Base-by-base conservation (phyloP, 2,888 invertebrate genomes). In the Gymnocheta viridis region DNA sequence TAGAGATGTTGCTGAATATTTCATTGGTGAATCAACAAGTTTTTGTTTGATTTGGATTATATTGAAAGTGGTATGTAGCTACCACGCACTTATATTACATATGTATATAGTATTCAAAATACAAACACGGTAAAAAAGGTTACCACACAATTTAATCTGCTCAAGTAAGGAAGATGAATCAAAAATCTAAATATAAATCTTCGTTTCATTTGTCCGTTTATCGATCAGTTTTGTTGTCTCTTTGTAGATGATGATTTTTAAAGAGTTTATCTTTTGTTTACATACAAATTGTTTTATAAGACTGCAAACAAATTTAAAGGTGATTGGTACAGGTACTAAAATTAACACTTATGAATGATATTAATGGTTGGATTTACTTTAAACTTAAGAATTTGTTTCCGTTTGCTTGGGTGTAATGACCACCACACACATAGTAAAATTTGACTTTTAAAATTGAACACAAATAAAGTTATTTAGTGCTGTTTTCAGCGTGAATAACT, bases 21-120 rank as follows among this genome's bases (percentile, higher is more conserved):
- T 73, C 14, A 54, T 19, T 74, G 82, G 22, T 82, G 82, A 78
- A 79, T 82, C 82, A 82, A 79, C 82, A 54, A 27, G 9, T 44
- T 54, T n/a, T 54, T 29, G 22, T 44, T 14, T 82, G 38, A 32
- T 72, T 41, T 79, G 69, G 69, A 82, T 78, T 64, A 74, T 54
- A 64, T 79, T 64, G 7, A 60, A 38, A 14, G 2, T n/a, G 6
- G 17, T 47, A 35, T 24, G 14, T 12, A 14, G 38, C 62, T 60
- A 76, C 49, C 62, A 62, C 62, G 49, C 62, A 72, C 32, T 56
- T 32, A 12, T 17, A n/a, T 22, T 17, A 49, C 10, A 29, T 27
- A 41, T n/a, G n/a, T n/a, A 70, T 79, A 44, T 29, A 54, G n/a
- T 32, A 47, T 22, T 32, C 19, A 32, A 51, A 56, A 62, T 38